A percentile compares a stretch with the other conserved stretches of the same genome.
These are phyloP conservation scores for Stegastes partitus DNA, from an alignment of 2,113 vertebrate species.

Conservation along the genomic window DNA sequence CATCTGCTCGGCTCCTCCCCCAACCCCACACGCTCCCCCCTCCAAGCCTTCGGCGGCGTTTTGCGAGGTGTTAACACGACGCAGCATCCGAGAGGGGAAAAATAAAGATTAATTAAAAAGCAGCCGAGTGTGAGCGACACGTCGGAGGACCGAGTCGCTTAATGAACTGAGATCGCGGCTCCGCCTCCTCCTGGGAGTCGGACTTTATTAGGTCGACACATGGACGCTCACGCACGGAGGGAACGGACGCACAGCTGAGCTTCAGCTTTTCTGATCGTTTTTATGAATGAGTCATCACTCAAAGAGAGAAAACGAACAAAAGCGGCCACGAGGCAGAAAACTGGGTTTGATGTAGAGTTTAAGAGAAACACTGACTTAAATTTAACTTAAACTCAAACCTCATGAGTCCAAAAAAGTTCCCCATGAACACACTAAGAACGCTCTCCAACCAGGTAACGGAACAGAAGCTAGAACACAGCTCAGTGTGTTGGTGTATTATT, in stretches of 20 bases:
- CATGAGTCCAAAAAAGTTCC: too few relatives aligned
- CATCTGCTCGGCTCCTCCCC: not conserved
- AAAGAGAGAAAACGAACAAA: too few relatives aligned
- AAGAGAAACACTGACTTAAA: too few relatives aligned
- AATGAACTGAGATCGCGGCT: slow-evolving; percentile 74
- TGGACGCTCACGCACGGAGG: slow-evolving; percentile 32
- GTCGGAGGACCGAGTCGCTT: slow-evolving; percentile 61
- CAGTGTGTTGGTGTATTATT: too few relatives aligned
- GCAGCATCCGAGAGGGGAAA: slow-evolving; percentile 19
- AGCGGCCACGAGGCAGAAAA: too few relatives aligned
- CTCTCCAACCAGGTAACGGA: too few relatives aligned
- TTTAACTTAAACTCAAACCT: too few relatives aligned
- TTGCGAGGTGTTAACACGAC: slow-evolving; percentile 57
- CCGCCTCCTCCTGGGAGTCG: slow-evolving; percentile 43
- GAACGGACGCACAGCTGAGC: slow-evolving; percentile 34
- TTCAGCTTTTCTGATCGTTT: too few relatives aligned
- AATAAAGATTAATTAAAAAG: slow-evolving; percentile 78
- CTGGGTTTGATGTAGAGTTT: too few relatives aligned
- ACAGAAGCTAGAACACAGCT: too few relatives aligned
- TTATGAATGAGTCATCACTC: not conserved
- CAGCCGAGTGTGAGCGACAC: slow-evolving; percentile 55
- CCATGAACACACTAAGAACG: too few relatives aligned
- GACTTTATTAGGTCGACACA: slow-evolving; percentile 42
- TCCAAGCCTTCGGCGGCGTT: slow-evolving; percentile 27
- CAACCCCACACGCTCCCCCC: not conserved